Conservation (phyloP, 2,888 invertebrate genomes). For the Caenorhabditis sp. region DNA sequence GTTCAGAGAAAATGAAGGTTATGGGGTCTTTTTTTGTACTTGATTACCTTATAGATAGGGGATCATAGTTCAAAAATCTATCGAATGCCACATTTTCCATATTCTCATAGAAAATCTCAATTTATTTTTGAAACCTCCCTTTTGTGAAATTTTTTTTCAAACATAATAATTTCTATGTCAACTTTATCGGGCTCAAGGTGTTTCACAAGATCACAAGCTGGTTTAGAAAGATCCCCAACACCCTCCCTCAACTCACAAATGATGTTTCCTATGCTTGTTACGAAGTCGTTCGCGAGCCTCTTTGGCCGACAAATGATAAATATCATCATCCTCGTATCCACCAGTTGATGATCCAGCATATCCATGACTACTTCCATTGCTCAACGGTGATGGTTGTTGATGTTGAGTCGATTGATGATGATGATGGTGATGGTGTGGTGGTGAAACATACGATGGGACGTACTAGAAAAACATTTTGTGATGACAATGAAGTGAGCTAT, state of each 20-base stretch:
- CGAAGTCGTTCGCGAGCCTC: slow-evolving; percentile 66
- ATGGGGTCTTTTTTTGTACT: no score
- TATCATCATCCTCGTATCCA: slow-evolving; percentile 53
- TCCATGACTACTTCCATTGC: slow-evolving; percentile 40
- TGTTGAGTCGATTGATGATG: slow-evolving; percentile 24
- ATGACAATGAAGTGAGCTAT: not conserved
- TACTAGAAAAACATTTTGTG: slow-evolving; percentile 19
- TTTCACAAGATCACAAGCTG: no score
- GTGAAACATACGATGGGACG: slow-evolving; percentile 35
- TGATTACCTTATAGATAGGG: no score
- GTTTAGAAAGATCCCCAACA: no score
- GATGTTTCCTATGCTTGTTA: slow-evolving; percentile 53
- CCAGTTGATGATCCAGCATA: slow-evolving; percentile 34
- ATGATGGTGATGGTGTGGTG: slow-evolving; percentile 25
- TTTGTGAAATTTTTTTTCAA: no score
- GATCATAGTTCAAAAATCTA: no score
- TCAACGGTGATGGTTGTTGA: slow-evolving; percentile 38
- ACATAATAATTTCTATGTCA: no score
- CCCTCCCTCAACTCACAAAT: slow-evolving; percentile 32
- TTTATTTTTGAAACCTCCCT: no score
- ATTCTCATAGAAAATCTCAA: no score
- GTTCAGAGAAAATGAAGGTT: no score
- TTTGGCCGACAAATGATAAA: slow-evolving; percentile 66
- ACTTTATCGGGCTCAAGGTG: no score
- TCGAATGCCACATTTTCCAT: no score